Evolutionary conservation across 1,140 invertebrate genomes (phyloP).

Genomic region (Chionoecetes opilio): DNA sequence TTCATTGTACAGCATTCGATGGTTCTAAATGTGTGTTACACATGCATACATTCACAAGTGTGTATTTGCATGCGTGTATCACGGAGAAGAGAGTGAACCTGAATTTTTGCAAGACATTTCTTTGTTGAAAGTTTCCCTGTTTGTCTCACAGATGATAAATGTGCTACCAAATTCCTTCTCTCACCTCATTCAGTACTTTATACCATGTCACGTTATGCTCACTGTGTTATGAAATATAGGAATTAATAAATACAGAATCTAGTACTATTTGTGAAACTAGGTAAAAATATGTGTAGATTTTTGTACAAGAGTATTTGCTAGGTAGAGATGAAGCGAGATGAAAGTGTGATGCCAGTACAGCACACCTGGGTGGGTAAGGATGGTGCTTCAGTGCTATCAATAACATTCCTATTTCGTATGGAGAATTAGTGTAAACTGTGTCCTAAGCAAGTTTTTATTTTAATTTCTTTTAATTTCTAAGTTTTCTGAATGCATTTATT

Average conservation of each 20-base stretch:
- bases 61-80: too few relatives aligned
- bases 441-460: too few relatives aligned
- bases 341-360: neutral
- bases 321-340: neutral
- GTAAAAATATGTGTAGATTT: neutral
- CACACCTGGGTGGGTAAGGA: neutral
- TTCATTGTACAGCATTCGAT: too few relatives aligned
- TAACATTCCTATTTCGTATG: slow-evolving; percentile 30
- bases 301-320: neutral
- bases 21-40: too few relatives aligned
- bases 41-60: too few relatives aligned
- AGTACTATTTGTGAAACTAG: neutral
- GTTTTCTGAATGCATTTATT: neutral
- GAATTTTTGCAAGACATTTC: too few relatives aligned
- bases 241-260: neutral
- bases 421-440: neutral
- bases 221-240: neutral
- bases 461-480: neutral
- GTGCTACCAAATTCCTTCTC: too few relatives aligned
- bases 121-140: too few relatives aligned
- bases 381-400: neutral
- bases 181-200: too few relatives aligned
- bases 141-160: too few relatives aligned
- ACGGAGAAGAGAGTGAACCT: too few relatives aligned
- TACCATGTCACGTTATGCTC: neutral